A percentile compares a stretch with the other conserved stretches of the same genome.
Evolutionary conservation across 2,797 vertebrate species (phyloP).

Genomic region (Siniperca scherzeri): DNA sequence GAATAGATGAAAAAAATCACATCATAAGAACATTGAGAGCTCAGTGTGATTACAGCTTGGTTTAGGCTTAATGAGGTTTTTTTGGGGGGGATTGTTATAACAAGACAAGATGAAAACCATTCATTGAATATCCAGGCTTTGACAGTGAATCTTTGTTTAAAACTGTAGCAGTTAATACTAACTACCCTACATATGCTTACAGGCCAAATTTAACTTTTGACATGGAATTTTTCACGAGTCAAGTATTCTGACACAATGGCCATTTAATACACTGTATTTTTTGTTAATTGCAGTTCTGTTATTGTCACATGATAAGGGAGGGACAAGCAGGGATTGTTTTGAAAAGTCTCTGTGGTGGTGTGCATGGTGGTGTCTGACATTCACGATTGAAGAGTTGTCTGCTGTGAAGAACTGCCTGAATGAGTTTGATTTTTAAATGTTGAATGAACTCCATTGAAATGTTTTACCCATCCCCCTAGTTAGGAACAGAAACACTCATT

Average conservation of each 20-base stretch:
- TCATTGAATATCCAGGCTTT: not conserved
- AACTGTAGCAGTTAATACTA: not conserved
- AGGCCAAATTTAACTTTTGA: not conserved
- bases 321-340: conserved; percentile 9
- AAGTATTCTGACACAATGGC: not conserved
- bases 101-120: not conserved
- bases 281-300: conserved; percentile 16
- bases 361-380: not conserved
- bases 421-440: not conserved
- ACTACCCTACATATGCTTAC: not conserved
- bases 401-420: not conserved
- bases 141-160: not conserved
- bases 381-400: not conserved
- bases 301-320: conserved; percentile 45
- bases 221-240: not conserved
- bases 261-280: not conserved
- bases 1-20: not conserved
- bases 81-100: not conserved
- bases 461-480: not conserved
- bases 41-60: not conserved
- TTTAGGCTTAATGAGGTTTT: not conserved
- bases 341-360: not conserved
- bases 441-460: not conserved
- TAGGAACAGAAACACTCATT: not conserved
- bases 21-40: not conserved